phyloP scores from a whole-genome alignment of 2,888 invertebrate genomes.

The Xestobium rufovillosum region DNA sequence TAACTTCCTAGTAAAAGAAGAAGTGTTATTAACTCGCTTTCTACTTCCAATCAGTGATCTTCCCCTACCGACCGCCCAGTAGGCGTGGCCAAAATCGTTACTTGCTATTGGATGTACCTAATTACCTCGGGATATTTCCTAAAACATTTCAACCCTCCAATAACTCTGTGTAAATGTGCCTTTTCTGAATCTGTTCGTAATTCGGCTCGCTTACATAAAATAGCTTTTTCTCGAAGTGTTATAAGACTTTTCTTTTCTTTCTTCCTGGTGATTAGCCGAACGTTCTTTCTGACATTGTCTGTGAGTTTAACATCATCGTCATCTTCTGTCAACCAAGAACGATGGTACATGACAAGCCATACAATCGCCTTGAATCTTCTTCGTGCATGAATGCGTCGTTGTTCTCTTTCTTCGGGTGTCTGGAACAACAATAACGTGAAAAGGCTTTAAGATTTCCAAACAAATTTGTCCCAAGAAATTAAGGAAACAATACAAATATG shows the following conservation, averaged over 20 bases:
- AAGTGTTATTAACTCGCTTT: conserved; percentile 20
- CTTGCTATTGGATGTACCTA: too few species aligned
- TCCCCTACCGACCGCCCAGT: too few species aligned
- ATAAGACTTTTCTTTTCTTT: conserved; percentile 28
- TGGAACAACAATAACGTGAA: too few species aligned
- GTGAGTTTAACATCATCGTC: conserved; percentile 43
- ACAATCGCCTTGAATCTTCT: conserved; percentile 51
- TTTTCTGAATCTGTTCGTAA: conserved; percentile 55
- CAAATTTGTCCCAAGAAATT: too few species aligned
- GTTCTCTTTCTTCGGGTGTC: conserved; percentile 27
- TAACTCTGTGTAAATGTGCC: conserved; percentile 49
- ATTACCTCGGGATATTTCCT: conserved; percentile 51
- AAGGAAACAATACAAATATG: too few species aligned
- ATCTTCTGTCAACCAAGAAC: conserved; percentile 48
- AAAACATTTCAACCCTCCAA: conserved; percentile 57
- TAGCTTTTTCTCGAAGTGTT: conserved; percentile 49
- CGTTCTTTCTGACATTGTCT: conserved; percentile 50
- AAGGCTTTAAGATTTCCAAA: too few species aligned
- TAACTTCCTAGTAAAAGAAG: conserved; percentile 43
- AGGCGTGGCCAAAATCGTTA: too few species aligned
- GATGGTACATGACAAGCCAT: conserved; percentile 50
- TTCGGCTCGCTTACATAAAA: conserved; percentile 49
- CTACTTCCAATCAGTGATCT: too few species aligned
- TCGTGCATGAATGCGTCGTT: conserved; percentile 41
- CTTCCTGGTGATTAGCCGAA: conserved; percentile 36